Evolutionary conservation across 2,113 vertebrate species (phyloP).

Genomic region (Nothobranchius kuhntae): DNA sequence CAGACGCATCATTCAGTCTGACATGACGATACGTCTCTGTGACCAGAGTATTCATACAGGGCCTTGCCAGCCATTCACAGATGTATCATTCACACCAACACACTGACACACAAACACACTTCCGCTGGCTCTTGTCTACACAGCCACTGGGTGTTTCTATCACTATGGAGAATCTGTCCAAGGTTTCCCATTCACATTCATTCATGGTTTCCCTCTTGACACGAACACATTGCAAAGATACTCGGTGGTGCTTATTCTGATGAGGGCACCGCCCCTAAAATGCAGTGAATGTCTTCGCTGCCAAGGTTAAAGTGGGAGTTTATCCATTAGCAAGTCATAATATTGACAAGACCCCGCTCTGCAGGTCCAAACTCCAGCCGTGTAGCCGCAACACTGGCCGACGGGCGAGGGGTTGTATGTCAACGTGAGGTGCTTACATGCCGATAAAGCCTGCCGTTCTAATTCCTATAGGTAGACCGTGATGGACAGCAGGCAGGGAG

Average conservation of each 20-base stretch:
- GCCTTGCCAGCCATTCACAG: constrained; percentile 56
- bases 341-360: constrained; percentile 70
- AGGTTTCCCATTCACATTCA: constrained; percentile 37
- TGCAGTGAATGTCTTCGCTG: constrained; percentile 46
- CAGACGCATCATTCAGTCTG: constrained; percentile 76
- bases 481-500: constrained; percentile 51
- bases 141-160: constrained; percentile 51
- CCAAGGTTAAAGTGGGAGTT: constrained; percentile 60
- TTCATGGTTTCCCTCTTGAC: constrained; percentile 31
- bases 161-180: constrained; percentile 30
- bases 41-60: constrained; percentile 60
- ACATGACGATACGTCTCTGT: constrained; percentile 67
- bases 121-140: constrained; percentile 44
- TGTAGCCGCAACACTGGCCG: constrained; percentile 65
- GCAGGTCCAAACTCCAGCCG: constrained; percentile 55
- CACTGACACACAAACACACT: constrained; percentile 53
- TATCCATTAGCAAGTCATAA: constrained; percentile 67
- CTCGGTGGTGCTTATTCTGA: constrained; percentile 27
- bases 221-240: constrained; percentile 30
- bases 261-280: constrained; percentile 29
- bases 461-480: constrained; percentile 59
- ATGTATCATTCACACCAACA: constrained; percentile 68
- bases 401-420: constrained; percentile 66
- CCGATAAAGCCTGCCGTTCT: constrained; percentile 65
- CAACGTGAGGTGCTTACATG: constrained; percentile 68